Conservation (phyloP, 2,113 vertebrate genomes). For the Aptenodytes patagonicus region DNA sequence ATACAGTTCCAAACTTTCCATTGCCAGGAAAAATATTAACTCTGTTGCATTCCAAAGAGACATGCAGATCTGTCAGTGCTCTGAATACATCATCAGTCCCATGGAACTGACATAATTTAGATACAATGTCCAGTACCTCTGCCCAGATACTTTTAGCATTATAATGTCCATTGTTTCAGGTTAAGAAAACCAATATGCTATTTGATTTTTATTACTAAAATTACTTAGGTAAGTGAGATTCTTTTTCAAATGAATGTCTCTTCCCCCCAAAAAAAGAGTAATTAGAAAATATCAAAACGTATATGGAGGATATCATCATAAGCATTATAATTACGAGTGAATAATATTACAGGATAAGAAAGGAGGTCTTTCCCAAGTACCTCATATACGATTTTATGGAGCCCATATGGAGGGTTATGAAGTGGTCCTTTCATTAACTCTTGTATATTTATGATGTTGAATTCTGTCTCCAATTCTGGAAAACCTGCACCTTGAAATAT, state of each 20-base stretch:
- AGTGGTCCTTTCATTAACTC: background rate
- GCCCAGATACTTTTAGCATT: background rate
- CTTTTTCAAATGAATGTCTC: background rate
- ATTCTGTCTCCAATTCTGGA: background rate
- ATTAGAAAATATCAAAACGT: background rate
- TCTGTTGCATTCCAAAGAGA: background rate
- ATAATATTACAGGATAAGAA: background rate
- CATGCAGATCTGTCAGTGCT: background rate
- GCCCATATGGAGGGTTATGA: background rate
- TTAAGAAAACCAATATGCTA: background rate
- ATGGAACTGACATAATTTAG: background rate
- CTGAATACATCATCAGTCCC: background rate
- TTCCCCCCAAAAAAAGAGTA: background rate
- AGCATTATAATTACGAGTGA: rapidly evolving
- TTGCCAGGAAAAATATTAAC: background rate
- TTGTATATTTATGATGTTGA: background rate
- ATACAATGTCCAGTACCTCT: background rate
- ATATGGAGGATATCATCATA: background rate
- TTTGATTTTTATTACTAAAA: background rate
- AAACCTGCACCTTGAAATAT: background rate
- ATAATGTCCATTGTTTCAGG: background rate
- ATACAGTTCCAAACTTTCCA: background rate
- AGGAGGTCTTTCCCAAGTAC: background rate
- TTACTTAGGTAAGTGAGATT: background rate
- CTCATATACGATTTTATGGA: background rate